Percentiles rank a stretch among this genome's conserved stretches.
These are phyloP conservation scores for Drosophila carrolli DNA, from an alignment of 1,140 invertebrate species.

Conservation along the genomic window DNA sequence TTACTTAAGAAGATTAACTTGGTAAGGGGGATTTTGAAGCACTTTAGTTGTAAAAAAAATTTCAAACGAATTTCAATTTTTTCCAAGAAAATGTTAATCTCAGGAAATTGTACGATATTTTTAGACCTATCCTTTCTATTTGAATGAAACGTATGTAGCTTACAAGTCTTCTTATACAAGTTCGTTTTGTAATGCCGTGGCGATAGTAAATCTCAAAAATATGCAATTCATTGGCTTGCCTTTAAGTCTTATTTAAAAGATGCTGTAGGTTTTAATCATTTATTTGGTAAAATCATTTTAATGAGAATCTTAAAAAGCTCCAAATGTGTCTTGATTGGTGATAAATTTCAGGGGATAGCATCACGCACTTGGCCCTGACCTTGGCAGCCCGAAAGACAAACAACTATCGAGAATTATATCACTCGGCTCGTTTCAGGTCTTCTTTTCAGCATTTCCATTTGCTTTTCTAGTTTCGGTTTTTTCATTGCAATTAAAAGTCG, in stretches of 20 bases:
- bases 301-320: conserved; percentile 6
- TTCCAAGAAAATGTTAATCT: background rate
- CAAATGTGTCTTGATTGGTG: conserved; percentile 16
- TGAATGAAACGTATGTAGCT: no score
- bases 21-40: background rate
- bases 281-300: no score
- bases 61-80: background rate
- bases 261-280: no score
- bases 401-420: conserved; percentile 49
- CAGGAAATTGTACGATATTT: background rate
- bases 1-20: background rate
- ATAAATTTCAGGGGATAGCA: conserved; percentile 28
- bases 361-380: conserved; percentile 27
- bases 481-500: conserved; percentile 70
- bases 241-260: background rate
- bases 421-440: conserved; percentile 45
- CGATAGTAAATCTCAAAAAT: background rate
- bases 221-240: background rate
- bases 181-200: background rate
- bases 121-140: no score
- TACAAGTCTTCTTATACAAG: background rate
- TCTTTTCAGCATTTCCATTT: conserved; percentile 37
- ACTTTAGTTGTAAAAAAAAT: conserved; percentile 7
- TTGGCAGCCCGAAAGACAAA: conserved; percentile 30
- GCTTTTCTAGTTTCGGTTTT: conserved; percentile 28